Base-by-base conservation (phyloP, 1,140 invertebrate species). In the Pissodes strobi region DNA sequence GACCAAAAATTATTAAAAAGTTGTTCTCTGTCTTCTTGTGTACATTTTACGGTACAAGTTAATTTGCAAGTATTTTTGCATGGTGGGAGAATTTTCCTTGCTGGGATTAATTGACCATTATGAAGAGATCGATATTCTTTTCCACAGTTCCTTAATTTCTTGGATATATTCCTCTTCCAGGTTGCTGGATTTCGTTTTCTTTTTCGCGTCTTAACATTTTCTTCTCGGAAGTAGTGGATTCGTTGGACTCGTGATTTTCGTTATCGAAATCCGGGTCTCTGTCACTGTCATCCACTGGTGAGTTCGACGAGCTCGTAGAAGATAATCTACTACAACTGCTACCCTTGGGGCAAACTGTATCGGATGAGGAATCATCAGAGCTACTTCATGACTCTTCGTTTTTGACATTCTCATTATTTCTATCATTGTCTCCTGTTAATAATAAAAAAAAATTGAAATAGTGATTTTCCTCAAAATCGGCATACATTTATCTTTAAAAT, bases 91-190 rank as follows among this genome's bases (percentile, higher is more conserved):
- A 46, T 19, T 37, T 34, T 34, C 15, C 18, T 51, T 13, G 23
- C 48, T 30, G 48, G 23, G 3, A 27, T n/a, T 17, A 51, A 51
- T 19, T 51, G 3, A 3, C 48, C 48, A 15, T 4, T 51, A 12
- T 25, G 12, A 12, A 51, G 23, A 34, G 22, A 27, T 10, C 37
- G 22, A 34, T 65, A 65, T 41, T 27, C 46, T 59, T 58, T 49
- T 2, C 63, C 56, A 59, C 41, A 12, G 30, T 64, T 64, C 48
- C 62, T 30, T 8, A 59, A 23, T 17, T 23, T 46, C 22, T 65
- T 65, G 17, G 37, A 25, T 10, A 46, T 15, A 17, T 22, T 43
- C 56, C 38, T 56, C 45, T 57, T 59, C 41, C 56, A 59, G 10
- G 13, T 19, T 27, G 18, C 13, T 45, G 56, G 56, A 48, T n/a